phyloP scores from a whole-genome alignment of 2,888 invertebrate species.

The Xestia xanthographa region DNA sequence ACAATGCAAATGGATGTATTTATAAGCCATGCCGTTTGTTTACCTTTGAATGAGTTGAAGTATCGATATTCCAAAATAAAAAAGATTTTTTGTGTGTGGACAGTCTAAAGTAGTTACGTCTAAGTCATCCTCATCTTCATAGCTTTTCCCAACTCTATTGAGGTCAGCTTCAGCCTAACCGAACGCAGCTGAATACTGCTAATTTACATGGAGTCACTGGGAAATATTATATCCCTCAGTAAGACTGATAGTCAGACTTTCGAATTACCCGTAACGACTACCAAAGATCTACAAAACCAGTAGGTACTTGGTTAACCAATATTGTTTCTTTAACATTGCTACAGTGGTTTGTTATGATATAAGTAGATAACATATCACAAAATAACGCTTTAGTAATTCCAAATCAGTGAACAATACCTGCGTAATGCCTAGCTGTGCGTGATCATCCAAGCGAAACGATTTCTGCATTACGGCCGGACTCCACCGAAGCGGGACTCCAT shows the following conservation, averaged over 20 bases:
- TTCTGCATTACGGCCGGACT: not conserved
- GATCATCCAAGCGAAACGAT: constrained; percentile 19
- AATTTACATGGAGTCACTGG: not conserved
- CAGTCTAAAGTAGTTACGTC: not conserved
- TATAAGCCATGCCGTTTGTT: not conserved
- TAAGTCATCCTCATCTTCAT: not conserved
- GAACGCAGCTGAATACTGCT: not conserved
- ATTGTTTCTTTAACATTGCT: not conserved
- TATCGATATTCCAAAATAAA: not conserved
- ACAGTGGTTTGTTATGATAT: not conserved
- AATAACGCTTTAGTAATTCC: not conserved
- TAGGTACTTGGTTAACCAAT: not conserved
- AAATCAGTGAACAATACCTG: constrained; percentile 31
- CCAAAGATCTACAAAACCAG: too few relatives aligned
- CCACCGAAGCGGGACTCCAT: too few relatives aligned
- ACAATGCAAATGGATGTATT: not conserved
- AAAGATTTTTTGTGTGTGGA: not conserved
- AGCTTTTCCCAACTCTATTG: not conserved
- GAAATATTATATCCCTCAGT: too few relatives aligned
- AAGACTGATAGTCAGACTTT: too few relatives aligned
- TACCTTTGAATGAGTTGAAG: not conserved
- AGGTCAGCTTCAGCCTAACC: not conserved
- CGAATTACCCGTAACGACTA: too few relatives aligned
- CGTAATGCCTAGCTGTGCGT: constrained; percentile 23
- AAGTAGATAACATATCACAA: not conserved